A percentile compares a stretch with the other conserved stretches of the same genome.
Evolutionary conservation across 2,888 invertebrate species (phyloP).

Genomic region (Trichacis sp.): DNA sequence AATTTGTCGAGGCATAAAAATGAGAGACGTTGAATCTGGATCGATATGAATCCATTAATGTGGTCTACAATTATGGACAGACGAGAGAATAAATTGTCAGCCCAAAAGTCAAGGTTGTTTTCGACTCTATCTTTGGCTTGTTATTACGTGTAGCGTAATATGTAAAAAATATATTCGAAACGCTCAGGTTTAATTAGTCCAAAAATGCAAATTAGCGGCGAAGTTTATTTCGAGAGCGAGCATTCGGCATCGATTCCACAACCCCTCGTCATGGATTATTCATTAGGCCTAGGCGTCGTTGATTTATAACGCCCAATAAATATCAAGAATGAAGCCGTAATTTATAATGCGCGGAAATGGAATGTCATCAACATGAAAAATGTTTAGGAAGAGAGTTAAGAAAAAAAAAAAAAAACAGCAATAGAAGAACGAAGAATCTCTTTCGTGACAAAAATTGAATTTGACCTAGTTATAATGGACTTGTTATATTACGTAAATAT

Average conservation of each 20-base stretch:
- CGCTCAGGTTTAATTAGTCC: constrained; percentile 19
- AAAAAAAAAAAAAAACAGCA: not conserved
- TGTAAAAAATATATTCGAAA: constrained; percentile 1
- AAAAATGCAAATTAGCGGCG: constrained; percentile 25
- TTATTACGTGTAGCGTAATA: constrained; percentile 2
- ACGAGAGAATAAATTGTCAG: not conserved
- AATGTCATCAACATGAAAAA: constrained; percentile 21
- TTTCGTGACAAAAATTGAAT: too few species aligned
- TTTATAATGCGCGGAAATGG: constrained; percentile 30
- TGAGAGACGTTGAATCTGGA: not conserved
- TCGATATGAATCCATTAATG: not conserved
- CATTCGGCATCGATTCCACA: constrained; percentile 13
- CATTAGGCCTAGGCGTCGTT: constrained; percentile 19
- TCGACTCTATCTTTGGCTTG: not conserved
- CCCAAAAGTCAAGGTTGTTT: constrained; percentile 10
- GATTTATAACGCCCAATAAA: constrained; percentile 37
- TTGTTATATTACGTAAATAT: too few species aligned
- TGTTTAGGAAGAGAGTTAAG: not conserved
- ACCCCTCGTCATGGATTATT: constrained; percentile 24
- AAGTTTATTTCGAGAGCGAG: not conserved
- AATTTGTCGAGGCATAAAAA: too few species aligned
- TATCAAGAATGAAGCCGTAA: constrained; percentile 19
- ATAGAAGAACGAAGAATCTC: too few species aligned
- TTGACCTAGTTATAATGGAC: too few species aligned
- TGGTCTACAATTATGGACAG: not conserved